These are phyloP conservation scores for Polypterus senegalus DNA, from an alignment of 2,113 vertebrate species.

Conservation along the genomic window DNA sequence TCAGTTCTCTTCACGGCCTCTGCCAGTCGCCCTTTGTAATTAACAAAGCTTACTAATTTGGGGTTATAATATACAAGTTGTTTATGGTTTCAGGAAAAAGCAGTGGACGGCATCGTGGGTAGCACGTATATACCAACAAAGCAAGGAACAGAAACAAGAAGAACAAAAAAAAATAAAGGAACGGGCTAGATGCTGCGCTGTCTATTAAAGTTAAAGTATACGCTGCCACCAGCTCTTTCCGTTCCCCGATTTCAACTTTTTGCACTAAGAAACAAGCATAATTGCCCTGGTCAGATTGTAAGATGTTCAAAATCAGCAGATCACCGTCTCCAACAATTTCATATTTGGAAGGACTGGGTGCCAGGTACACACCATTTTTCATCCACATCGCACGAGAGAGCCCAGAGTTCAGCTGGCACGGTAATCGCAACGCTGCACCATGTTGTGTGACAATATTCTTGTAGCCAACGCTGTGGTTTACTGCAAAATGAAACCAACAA, in stretches of 20 bases:
- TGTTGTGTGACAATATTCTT: conserved; percentile 51
- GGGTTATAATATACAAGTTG: no score
- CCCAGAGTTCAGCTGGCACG: conserved; percentile 73
- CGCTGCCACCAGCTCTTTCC: conserved; percentile 62
- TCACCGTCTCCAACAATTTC: conserved; percentile 57
- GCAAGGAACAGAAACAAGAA: conserved; percentile 76
- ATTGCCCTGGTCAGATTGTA: conserved; percentile 64
- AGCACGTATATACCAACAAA: conserved; percentile 80
- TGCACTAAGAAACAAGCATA: conserved; percentile 84
- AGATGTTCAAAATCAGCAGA: conserved; percentile 81
- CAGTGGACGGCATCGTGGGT: conserved; percentile 77
- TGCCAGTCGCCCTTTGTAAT: no score
- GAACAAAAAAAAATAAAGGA: conserved; percentile 79
- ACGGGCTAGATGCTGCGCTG: conserved; percentile 13
- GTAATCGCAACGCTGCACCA: conserved; percentile 74
- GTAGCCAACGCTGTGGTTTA: conserved; percentile 23
- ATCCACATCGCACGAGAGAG: conserved; percentile 76
- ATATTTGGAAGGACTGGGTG: conserved; percentile 67
- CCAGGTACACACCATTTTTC: conserved; percentile 51
- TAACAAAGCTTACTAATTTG: no score
- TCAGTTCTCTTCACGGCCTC: no score
- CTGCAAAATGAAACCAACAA: conserved; percentile 47
- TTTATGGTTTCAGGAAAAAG: no score
- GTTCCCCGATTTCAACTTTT: conserved; percentile 59
- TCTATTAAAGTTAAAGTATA: conserved; percentile 55